Conservation (phyloP, 2,888 invertebrate genomes). For the Pteria penguin region DNA sequence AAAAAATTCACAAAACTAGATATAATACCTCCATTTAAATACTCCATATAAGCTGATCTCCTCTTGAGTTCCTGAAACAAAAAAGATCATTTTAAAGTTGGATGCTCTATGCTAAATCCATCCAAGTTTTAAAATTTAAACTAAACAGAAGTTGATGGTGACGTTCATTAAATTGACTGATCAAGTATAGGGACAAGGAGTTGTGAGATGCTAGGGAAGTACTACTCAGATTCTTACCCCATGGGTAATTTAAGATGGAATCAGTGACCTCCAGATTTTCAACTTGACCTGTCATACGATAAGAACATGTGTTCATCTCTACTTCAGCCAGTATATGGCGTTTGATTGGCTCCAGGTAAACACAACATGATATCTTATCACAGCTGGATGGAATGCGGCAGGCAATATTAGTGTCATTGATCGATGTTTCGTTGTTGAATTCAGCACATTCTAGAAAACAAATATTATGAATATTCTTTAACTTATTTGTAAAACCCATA, state of each 20-base stretch:
- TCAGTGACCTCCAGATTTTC: constrained; percentile 47
- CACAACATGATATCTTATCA: constrained; percentile 47
- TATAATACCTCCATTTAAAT: constrained; percentile 42
- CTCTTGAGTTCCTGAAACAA: constrained; percentile 43
- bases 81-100: neutral
- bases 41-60: constrained; percentile 47
- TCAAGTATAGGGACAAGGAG: no score
- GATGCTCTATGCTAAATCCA: neutral
- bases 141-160: neutral
- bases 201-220: no score
- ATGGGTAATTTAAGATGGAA: constrained; percentile 49
- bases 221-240: constrained; percentile 50
- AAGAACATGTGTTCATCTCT: constrained; percentile 49
- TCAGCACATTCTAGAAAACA: constrained; percentile 26
- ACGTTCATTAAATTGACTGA: neutral
- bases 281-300: constrained; percentile 40
- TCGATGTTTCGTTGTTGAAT: neutral
- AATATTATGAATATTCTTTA: neutral
- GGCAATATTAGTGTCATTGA: constrained; percentile 23
- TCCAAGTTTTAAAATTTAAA: neutral
- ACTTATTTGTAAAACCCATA: neutral
- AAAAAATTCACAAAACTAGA: neutral
- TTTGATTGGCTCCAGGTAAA: constrained; percentile 34
- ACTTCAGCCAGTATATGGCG: constrained; percentile 37
- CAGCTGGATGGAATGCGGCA: constrained; percentile 54